Base-by-base conservation (phyloP, 2,888 invertebrate species). In the Argyra leucocephala region DNA sequence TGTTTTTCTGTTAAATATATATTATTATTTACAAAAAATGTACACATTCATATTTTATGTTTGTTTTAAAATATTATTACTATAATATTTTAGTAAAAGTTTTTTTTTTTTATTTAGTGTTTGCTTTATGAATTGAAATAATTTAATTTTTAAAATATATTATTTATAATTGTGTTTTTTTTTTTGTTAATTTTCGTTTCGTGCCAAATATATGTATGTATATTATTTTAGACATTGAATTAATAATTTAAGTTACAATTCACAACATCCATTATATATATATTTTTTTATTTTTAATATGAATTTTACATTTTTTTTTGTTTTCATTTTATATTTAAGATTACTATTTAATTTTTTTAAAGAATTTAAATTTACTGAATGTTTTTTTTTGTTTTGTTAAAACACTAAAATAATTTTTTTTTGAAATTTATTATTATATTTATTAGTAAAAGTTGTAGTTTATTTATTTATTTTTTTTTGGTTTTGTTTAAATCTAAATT, bases 81-180 rank as follows among this genome's bases (percentile, higher is more conserved):
- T 48, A 48, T n/a, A 48, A 48, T 18, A 18, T 9, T 48, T 48
- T 48, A 15, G 9, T 31, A 31, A 31, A 31, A 31, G 31, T 31
- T 48, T 48, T 48, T 48, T 48, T 48, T 48, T 48, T 48, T 48
- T 48, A 48, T 18, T 48, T 48, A 31, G 5, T 12, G 48, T 48
- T 18, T 2, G 5, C 18, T 9, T 48, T 48, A 18, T 18, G 15
- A 48, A 48, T 48, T 1, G 10, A 10, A 31, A 10, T 31, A 31
- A 31, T 48, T 48, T 66, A 74, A 72, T 69, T 69, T 69, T 64
- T 63, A 37, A 66, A 68, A 64, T 66, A 63, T 63, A 69, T 48
- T 73, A 72, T 69, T 72, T 71, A 69, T 68, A 71, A 70, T 67
- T 71, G 65, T 69, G 67, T 70, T 67, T 66, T 69, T 72, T 68